Evolutionary conservation across 2,797 vertebrate genomes (phyloP).

Genomic region (Anguilla obscura): DNA sequence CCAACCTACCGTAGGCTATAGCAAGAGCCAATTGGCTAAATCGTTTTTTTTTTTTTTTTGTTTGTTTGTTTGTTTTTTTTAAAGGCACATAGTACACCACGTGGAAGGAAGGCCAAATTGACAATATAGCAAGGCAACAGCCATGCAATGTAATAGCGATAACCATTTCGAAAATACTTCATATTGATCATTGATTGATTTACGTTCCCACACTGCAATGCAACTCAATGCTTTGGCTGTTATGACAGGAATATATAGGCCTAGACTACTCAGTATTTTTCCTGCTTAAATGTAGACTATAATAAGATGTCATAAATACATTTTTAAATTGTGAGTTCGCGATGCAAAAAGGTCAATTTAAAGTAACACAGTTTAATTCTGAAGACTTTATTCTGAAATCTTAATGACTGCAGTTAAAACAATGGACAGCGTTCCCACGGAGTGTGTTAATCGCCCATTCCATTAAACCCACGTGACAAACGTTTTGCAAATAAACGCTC

Average conservation of each 20-base stretch:
- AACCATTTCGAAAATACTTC: background rate
- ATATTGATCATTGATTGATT: slow-evolving; percentile 20
- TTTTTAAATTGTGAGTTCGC: too few relatives aligned
- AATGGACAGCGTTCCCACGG: slow-evolving; percentile 49
- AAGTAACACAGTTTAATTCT: background rate
- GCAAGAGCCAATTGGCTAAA: too few relatives aligned
- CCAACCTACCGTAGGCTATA: slow-evolving; percentile 43
- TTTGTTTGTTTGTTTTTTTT: too few relatives aligned
- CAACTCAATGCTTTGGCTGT: background rate
- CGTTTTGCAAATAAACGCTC: slow-evolving; percentile 56
- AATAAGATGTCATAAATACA: background rate
- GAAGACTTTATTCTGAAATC: background rate
- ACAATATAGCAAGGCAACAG: background rate
- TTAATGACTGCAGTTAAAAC: slow-evolving; percentile 62
- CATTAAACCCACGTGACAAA: slow-evolving; percentile 51
- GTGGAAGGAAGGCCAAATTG: background rate
- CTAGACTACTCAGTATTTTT: background rate
- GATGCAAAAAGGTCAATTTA: background rate
- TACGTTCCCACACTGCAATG: background rate
- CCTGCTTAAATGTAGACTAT: background rate
- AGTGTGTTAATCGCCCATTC: slow-evolving; percentile 56
- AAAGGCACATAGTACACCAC: slow-evolving; percentile 1
- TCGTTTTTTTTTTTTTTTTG: too few relatives aligned
- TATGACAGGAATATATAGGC: background rate
- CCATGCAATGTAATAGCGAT: background rate